Conservation (phyloP, 2,888 invertebrate species). For the Platycheirus albimanus region DNA sequence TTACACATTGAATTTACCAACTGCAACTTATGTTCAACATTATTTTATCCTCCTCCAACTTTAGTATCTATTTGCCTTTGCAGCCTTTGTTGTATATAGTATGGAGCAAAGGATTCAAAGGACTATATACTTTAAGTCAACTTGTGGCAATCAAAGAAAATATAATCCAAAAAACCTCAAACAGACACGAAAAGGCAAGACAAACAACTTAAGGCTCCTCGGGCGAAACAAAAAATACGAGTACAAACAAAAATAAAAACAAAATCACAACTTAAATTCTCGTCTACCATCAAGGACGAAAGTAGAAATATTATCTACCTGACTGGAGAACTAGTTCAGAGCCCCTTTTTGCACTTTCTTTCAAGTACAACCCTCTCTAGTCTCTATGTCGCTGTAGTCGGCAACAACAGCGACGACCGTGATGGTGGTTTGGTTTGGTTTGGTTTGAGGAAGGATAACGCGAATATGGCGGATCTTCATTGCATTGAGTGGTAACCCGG, state of each 20-base stretch:
- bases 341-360: constrained; percentile 55
- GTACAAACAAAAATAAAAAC: neutral
- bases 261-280: constrained; percentile 55
- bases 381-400: neutral
- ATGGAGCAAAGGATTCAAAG: constrained; percentile 3
- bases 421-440: no score
- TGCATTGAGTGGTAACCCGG: constrained; percentile 33
- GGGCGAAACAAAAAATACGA: no score
- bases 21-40: constrained; percentile 68
- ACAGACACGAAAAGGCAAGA: constrained; percentile 64
- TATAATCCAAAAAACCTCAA: constrained; percentile 52
- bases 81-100: neutral
- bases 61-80: constrained; percentile 23
- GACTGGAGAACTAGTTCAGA: constrained; percentile 72
- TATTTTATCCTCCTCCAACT: constrained; percentile 29
- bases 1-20: constrained; percentile 40
- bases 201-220: constrained; percentile 52
- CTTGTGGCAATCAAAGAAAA: constrained; percentile 26
- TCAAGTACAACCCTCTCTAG: constrained; percentile 24
- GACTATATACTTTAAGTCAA: neutral
- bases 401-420: neutral
- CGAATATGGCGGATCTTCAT: constrained; percentile 54
- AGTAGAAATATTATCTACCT: constrained; percentile 61
- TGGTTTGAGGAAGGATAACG: constrained; percentile 33
- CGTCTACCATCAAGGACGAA: constrained; percentile 68